These are phyloP conservation scores for Mareca penelope DNA, from an alignment of 2,797 vertebrate species.

Conservation along the genomic window DNA sequence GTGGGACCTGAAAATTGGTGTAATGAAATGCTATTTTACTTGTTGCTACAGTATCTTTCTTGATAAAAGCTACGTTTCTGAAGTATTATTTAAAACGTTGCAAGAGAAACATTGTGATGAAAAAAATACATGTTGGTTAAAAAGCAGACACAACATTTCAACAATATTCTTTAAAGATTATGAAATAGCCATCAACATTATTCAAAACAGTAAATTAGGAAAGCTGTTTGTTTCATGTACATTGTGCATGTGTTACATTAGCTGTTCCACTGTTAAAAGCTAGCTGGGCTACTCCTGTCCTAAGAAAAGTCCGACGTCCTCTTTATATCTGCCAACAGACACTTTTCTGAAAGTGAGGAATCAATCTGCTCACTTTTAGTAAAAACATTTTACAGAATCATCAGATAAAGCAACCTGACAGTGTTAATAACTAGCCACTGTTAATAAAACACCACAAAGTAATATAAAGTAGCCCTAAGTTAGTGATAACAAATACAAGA, in stretches of 20 bases:
- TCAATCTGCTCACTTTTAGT: conserved; percentile 14
- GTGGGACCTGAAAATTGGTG: not conserved
- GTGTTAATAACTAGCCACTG: not conserved
- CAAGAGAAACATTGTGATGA: not conserved
- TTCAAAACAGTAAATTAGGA: not conserved
- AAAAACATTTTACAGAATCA: conserved; percentile 24
- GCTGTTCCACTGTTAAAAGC: not conserved
- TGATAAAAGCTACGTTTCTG: not conserved
- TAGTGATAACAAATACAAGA: not conserved
- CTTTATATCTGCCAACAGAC: not conserved
- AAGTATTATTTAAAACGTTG: not conserved
- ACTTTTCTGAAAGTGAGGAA: not conserved
- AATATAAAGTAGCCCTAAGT: not conserved
- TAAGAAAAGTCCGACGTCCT: conserved; percentile 31
- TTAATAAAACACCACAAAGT: not conserved
- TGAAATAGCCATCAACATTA: not conserved
- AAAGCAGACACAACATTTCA: not conserved
- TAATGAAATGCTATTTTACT: not conserved
- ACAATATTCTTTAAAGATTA: not conserved
- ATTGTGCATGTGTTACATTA: not conserved
- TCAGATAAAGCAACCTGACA: not conserved
- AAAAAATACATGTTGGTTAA: not conserved
- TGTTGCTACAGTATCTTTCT: not conserved
- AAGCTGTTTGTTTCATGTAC: not conserved
- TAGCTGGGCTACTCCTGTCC: conserved; percentile 9